Evolutionary conservation across 2,797 vertebrate genomes (phyloP).

Genomic region (Ciconia nigra): DNA sequence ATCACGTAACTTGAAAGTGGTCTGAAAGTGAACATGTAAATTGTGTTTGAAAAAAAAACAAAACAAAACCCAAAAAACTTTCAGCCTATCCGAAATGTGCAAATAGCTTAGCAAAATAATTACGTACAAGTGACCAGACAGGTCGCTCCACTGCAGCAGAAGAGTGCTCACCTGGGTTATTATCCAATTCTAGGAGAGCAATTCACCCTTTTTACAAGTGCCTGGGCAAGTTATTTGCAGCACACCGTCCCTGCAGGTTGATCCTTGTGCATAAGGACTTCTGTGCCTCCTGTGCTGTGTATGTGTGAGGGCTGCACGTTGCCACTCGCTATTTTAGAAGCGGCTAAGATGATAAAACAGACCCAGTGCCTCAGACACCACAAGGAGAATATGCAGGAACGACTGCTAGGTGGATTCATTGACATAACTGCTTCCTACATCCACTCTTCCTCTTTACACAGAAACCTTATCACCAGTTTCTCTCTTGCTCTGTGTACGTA

Average conservation of each 20-base stretch:
- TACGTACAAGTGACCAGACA: neutral
- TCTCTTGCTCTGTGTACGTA: neutral
- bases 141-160: neutral
- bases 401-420: neutral
- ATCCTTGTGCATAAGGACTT: neutral
- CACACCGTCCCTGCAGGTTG: neutral
- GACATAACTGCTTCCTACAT: neutral
- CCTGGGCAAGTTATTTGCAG: neutral
- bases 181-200: neutral
- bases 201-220: neutral
- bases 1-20: neutral
- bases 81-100: neutral
- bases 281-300: neutral
- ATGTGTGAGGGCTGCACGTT: neutral
- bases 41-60: neutral
- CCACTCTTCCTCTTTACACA: neutral
- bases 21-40: neutral
- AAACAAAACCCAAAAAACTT: neutral
- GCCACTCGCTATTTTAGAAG: neutral
- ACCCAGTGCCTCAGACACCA: neutral
- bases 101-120: neutral
- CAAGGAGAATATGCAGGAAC: neutral
- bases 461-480: neutral
- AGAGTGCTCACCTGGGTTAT: neutral
- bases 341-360: neutral